Conservation (phyloP, 2,113 vertebrate species). For the Rhabdornis inornatus region DNA sequence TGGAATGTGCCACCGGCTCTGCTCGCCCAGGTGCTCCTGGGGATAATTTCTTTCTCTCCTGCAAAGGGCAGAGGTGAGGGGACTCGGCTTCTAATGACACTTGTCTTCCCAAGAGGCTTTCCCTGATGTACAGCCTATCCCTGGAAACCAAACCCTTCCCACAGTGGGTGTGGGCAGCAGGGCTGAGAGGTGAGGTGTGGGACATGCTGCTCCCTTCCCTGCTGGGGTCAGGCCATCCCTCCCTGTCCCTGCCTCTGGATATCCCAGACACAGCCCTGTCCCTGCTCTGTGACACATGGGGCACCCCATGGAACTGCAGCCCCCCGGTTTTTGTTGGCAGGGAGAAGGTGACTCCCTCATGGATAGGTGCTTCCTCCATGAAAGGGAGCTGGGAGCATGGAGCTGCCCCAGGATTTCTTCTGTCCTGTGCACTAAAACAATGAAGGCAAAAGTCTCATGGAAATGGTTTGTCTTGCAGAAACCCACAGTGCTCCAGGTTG, state of each 20-base stretch:
- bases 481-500: rapidly evolving
- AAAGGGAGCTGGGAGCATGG: background rate
- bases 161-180: background rate
- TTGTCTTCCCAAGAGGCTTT: background rate
- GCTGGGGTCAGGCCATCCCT: background rate
- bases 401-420: background rate
- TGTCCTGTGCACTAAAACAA: background rate
- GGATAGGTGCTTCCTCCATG: background rate
- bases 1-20: background rate
- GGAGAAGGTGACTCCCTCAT: background rate
- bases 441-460: background rate
- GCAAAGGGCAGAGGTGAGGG: slow-evolving; percentile 23
- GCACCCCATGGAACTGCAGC: background rate
- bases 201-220: rapidly evolving
- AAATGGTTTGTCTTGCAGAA: background rate
- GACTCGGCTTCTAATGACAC: background rate
- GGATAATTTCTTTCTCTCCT: slow-evolving; percentile 1
- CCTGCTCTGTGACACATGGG: background rate
- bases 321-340: background rate
- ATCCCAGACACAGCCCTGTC: background rate
- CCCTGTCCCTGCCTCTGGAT: background rate
- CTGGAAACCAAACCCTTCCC: background rate
- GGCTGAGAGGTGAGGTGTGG: rapidly evolving
- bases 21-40: background rate
- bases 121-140: background rate